Evolutionary conservation across 2,888 invertebrate species (phyloP), one percentile per base, ranked within the genome.

Genomic region (Orthosia gothica): DNA sequence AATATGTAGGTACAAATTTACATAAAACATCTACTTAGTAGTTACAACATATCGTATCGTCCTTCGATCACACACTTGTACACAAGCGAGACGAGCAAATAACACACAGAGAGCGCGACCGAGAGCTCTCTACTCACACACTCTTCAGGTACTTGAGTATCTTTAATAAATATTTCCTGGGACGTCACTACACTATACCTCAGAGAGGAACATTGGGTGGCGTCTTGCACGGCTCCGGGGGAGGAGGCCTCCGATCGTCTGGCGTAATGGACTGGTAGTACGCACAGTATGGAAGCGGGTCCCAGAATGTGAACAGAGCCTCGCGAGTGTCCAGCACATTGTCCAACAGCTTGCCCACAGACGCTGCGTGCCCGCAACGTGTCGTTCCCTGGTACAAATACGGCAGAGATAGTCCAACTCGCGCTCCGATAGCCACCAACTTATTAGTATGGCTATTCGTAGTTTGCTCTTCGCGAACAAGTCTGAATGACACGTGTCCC

Each of bases 211-310:
- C 95, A 82, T 95, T 95, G 3, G 96, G 96, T 50, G 96, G 96
- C 70, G 96, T 97, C 95, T 93, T 97, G 95, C 94, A 97, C 87
- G 94, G 97, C 94, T 95, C 97, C 89, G 93, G 96, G 74, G 94
- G 96, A 82, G 94, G 97, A 89, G 92, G 93, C 91, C 93, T 94
- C 89, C 93, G 92, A 81, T 94, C 94, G 45, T 93, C 94, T 57
- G 98, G 98, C 87, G 98, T 92, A 89, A 98, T 98, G 87, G 98
- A 97, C 91, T 98, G 98, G 93, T 98, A 98, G 91, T 98, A 98
- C 4, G 98, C 98, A 90, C 98, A 98, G 91, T 98, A 98, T 0
- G 98, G 98, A 87, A 98, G 91, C 7, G 98, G 98, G 91, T 98
- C 98, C 98, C 98, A 98, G 89, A 98, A 98, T 9, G 98, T 97